Percentiles rank a stretch among this genome's conserved stretches.
Conservation (phyloP, 2,113 vertebrate genomes). For the Oncorhynchus tshawytscha region DNA sequence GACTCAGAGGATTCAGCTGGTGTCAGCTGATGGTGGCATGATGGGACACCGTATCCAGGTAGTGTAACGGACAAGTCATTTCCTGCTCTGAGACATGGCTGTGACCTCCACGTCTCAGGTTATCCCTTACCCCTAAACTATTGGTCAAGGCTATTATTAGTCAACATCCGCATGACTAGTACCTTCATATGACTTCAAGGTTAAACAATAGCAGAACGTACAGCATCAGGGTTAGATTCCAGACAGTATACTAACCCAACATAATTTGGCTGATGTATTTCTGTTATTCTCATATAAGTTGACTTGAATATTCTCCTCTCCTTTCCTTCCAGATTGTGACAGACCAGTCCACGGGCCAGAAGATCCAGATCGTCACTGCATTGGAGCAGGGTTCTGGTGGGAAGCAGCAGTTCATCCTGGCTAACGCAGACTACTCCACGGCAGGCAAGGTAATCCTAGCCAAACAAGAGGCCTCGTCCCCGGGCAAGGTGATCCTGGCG, state of each 20-base stretch:
- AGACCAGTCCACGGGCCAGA: conserved; percentile 93
- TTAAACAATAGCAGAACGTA: neutral
- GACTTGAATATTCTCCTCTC: neutral
- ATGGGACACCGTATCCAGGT: conserved; percentile 87
- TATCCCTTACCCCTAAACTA: neutral
- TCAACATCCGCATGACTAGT: neutral
- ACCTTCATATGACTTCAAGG: no score
- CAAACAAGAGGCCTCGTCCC: conserved; percentile 83
- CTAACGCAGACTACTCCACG: conserved; percentile 87
- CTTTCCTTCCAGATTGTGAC: conserved; percentile 86
- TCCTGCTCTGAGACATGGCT: no score
- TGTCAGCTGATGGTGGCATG: conserved; percentile 82
- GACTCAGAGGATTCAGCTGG: conserved; percentile 86
- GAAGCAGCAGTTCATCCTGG: conserved; percentile 93
- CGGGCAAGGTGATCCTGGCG: conserved; percentile 91
- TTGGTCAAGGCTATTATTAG: no score
- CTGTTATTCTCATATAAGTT: neutral
- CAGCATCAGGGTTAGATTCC: neutral
- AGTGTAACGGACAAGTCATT: neutral
- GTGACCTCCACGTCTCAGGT: neutral
- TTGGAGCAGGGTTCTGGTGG: conserved; percentile 87
- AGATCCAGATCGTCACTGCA: conserved; percentile 96
- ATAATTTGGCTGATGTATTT: neutral
- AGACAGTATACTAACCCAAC: no score
- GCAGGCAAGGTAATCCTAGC: conserved; percentile 90